phyloP scores from a whole-genome alignment of 2,797 vertebrate genomes.

The Cichlasoma orientale region DNA sequence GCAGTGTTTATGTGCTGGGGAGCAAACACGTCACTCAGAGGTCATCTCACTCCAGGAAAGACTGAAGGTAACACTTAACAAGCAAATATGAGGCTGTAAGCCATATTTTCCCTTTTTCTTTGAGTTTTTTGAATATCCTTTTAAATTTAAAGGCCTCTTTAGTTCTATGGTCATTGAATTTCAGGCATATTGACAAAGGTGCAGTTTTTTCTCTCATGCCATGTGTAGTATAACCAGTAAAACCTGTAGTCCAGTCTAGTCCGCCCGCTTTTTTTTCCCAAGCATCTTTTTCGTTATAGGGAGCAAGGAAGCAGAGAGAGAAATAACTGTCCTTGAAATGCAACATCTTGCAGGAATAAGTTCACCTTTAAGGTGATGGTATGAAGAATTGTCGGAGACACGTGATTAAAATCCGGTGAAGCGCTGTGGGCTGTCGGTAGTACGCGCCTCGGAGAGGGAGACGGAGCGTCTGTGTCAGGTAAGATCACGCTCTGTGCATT shows the following conservation, averaged over 20 bases:
- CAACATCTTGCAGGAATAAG: not conserved
- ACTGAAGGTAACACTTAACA: no score
- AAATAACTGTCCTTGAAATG: not conserved
- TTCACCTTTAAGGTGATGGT: not conserved
- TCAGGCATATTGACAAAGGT: not conserved
- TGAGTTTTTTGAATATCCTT: no score
- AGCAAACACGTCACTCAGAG: not conserved
- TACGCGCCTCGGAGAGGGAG: not conserved
- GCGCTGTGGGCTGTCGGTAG: not conserved
- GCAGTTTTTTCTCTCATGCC: not conserved
- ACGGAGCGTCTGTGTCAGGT: constrained; percentile 26
- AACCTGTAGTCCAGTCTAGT: not conserved
- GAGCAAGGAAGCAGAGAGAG: not conserved
- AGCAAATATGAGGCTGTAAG: no score
- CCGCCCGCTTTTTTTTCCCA: no score
- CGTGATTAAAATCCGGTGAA: constrained; percentile 19
- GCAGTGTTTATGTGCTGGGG: not conserved
- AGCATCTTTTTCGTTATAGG: not conserved
- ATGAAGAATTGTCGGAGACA: constrained; percentile 18
- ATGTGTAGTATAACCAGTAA: not conserved
- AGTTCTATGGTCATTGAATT: not conserved
- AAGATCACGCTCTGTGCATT: not conserved
- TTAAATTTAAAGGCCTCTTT: not conserved
- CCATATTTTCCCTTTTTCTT: no score
- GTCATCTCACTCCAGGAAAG: not conserved